Conservation (phyloP, 2,888 invertebrate species). For the Cosmia pyralina region DNA sequence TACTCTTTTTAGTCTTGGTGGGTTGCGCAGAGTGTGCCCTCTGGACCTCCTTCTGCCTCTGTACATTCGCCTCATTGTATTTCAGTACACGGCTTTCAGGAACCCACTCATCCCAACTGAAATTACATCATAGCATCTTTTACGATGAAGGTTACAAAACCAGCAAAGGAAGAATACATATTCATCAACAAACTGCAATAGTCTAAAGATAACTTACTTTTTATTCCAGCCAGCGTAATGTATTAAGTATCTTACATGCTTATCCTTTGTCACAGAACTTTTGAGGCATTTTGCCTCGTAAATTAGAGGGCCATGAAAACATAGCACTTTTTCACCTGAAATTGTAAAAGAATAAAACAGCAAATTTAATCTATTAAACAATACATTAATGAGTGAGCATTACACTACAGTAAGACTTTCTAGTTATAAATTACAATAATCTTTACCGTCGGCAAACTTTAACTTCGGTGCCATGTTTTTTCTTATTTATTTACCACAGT, state of each 20-base stretch:
- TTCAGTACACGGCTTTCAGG: slow-evolving; percentile 97
- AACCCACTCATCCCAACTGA: slow-evolving; percentile 97
- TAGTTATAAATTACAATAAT: slow-evolving; percentile 1
- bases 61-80: slow-evolving; percentile 96
- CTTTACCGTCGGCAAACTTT: slow-evolving; percentile 93
- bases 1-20: slow-evolving; percentile 92
- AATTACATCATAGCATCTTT: slow-evolving; percentile 64
- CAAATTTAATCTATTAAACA: background rate
- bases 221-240: slow-evolving; percentile 99
- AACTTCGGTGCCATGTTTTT: slow-evolving; percentile 90
- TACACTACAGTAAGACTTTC: background rate
- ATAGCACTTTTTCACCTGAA: slow-evolving; percentile 96
- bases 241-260: slow-evolving; percentile 96
- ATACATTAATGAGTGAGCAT: background rate
- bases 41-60: slow-evolving; percentile 96
- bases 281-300: slow-evolving; percentile 99
- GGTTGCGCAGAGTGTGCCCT: slow-evolving; percentile 94
- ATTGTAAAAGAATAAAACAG: slow-evolving; percentile 55
- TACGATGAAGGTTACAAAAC: slow-evolving; percentile 4
- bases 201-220: slow-evolving; percentile 92
- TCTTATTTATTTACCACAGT: slow-evolving; percentile 45
- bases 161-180: background rate
- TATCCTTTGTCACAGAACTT: slow-evolving; percentile 95
- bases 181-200: background rate
- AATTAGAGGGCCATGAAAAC: slow-evolving; percentile 98